phyloP scores from a whole-genome alignment of 2,888 invertebrate species.

The Catocala fraxini region DNA sequence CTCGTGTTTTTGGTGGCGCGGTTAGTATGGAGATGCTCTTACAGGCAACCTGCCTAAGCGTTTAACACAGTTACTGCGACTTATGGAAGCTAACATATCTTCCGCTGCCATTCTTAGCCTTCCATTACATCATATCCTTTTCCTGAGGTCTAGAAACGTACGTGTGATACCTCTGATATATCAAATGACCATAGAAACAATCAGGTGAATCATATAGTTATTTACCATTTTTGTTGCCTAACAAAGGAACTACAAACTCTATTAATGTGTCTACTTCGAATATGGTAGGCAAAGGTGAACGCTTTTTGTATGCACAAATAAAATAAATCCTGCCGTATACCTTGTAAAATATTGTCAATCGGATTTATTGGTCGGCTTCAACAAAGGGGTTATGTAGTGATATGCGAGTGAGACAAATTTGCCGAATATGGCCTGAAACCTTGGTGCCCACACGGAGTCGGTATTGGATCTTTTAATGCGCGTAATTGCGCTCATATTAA shows the following conservation, averaged over 20 bases:
- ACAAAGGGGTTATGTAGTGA: conserved; percentile 66
- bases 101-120: no score
- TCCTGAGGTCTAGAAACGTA: no score
- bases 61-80: no score
- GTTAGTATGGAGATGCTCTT: no score
- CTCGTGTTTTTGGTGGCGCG: no score
- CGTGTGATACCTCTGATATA: no score
- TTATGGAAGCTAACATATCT: no score
- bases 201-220: no score
- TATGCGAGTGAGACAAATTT: conserved; percentile 70
- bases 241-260: neutral
- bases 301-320: conserved; percentile 9
- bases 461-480: conserved; percentile 81
- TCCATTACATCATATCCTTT: no score
- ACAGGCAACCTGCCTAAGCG: no score
- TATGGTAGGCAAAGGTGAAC: conserved; percentile 1
- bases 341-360: conserved; percentile 45
- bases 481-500: conserved; percentile 82
- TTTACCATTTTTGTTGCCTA: no score
- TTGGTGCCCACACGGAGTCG: conserved; percentile 76
- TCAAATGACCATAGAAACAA: no score
- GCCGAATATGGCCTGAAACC: conserved; percentile 77
- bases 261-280: neutral
- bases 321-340: conserved; percentile 30
- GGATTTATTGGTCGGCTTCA: conserved; percentile 49